Evolutionary conservation across 2,113 vertebrate species (phyloP).

Genomic region (Ursus arctos): DNA sequence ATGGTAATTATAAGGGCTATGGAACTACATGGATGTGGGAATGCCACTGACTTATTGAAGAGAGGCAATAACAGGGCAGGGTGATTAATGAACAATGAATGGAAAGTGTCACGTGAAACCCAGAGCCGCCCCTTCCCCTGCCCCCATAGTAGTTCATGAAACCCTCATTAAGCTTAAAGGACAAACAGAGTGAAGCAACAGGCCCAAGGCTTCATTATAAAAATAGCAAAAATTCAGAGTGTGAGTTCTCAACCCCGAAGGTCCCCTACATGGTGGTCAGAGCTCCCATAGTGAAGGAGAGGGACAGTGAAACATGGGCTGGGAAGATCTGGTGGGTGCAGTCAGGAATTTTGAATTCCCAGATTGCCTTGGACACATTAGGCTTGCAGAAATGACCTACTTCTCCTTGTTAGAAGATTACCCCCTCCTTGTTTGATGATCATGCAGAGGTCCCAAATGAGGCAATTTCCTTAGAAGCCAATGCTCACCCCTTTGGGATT

Average conservation of each 20-base stretch:
- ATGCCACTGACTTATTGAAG: neutral
- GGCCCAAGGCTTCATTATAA: neutral
- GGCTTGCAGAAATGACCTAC: neutral
- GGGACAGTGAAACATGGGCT: neutral
- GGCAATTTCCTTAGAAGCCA: neutral
- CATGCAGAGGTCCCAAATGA: neutral
- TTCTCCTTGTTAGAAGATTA: neutral
- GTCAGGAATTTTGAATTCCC: neutral
- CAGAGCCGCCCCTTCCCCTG: fast-evolving
- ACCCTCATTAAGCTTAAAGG: neutral
- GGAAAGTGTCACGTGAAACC: neutral
- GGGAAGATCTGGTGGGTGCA: neutral
- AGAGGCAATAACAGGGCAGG: neutral
- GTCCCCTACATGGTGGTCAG: neutral
- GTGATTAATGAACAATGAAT: neutral
- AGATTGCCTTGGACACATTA: neutral
- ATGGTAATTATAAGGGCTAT: neutral
- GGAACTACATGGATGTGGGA: neutral
- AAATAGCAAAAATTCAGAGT: neutral
- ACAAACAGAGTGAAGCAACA: neutral
- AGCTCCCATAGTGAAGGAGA: neutral
- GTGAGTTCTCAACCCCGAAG: neutral
- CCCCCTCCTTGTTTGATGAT: neutral
- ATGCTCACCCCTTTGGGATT: neutral
- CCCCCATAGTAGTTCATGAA: neutral